Conservation (phyloP, 2,113 vertebrate genomes). For the Apaloderma vittatum region DNA sequence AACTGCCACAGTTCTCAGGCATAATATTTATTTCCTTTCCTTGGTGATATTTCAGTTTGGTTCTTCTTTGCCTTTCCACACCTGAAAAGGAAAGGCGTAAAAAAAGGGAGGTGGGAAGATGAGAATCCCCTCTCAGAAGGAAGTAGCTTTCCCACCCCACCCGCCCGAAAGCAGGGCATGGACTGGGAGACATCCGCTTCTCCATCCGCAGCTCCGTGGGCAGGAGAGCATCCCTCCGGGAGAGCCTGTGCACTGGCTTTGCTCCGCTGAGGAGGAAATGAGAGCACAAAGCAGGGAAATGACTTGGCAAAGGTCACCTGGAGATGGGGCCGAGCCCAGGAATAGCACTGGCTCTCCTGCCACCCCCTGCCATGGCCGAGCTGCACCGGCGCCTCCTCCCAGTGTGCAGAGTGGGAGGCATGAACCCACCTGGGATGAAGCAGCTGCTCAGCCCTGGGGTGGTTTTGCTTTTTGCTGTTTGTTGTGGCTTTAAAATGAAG, state of each 20-base stretch:
- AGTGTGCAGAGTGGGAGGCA: accelerated
- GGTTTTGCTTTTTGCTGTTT: not conserved
- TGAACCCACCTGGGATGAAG: accelerated
- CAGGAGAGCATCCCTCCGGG: not conserved
- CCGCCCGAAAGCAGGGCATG: not conserved
- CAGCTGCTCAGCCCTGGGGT: accelerated
- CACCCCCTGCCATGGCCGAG: accelerated
- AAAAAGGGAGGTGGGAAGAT: not conserved
- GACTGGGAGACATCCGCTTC: not conserved
- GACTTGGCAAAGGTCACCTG: slow-evolving; percentile 49
- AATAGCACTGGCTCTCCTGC: not conserved
- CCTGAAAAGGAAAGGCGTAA: not conserved
- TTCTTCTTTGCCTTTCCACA: not conserved
- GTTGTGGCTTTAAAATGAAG: not conserved
- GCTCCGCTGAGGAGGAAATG: not conserved
- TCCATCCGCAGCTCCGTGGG: not conserved
- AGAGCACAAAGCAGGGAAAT: slow-evolving; percentile 63
- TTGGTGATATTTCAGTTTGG: accelerated
- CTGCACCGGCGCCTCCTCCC: not conserved
- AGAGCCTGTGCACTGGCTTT: not conserved
- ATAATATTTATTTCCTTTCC: not conserved
- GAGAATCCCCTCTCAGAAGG: not conserved
- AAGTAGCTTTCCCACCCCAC: not conserved
- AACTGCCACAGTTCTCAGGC: not conserved
- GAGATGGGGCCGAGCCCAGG: not conserved